phyloP scores from a whole-genome alignment of 2,888 invertebrate genomes.

The Empis stercorea region DNA sequence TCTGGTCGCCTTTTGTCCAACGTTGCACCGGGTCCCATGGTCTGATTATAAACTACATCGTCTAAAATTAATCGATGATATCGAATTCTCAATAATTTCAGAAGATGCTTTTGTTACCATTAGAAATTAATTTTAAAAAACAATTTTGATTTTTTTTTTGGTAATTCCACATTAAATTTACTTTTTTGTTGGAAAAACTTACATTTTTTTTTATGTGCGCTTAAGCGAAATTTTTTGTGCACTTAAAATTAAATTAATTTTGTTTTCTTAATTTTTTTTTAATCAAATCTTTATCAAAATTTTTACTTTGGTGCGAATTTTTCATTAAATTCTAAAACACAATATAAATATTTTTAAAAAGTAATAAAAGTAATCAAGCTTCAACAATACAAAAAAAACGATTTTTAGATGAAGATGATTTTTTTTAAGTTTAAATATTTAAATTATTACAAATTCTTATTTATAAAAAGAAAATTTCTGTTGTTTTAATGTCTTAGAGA shows the following conservation, averaged over 20 bases:
- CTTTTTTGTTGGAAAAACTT: conserved; percentile 17
- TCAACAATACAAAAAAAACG: too few species aligned
- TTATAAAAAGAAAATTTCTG: not conserved
- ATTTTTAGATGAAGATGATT: not conserved
- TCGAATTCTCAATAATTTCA: conserved; percentile 32
- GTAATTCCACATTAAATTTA: conserved; percentile 33
- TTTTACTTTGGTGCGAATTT: conserved; percentile 8
- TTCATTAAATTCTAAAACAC: too few species aligned
- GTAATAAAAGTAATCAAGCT: too few species aligned
- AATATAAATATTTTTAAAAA: not conserved
- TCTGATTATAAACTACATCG: conserved; percentile 84
- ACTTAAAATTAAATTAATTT: conserved; percentile 4
- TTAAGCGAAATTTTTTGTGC: not conserved
- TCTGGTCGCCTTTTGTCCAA: conserved; percentile 73
- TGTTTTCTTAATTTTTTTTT: not conserved
- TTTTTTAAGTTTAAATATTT: not conserved
- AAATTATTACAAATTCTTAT: not conserved
- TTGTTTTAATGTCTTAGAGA: not conserved
- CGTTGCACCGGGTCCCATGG: conserved; percentile 58
- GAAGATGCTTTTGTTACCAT: conserved; percentile 37
- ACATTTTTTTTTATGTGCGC: conserved; percentile 7
- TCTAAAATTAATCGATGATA: conserved; percentile 48
- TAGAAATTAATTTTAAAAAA: conserved; percentile 10
- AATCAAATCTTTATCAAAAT: conserved; percentile 8
- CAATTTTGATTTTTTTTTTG: conserved; percentile 14